These are phyloP conservation scores for Anolis apletophallus DNA, from an alignment of 2,797 vertebrate genomes.

Conservation along the genomic window DNA sequence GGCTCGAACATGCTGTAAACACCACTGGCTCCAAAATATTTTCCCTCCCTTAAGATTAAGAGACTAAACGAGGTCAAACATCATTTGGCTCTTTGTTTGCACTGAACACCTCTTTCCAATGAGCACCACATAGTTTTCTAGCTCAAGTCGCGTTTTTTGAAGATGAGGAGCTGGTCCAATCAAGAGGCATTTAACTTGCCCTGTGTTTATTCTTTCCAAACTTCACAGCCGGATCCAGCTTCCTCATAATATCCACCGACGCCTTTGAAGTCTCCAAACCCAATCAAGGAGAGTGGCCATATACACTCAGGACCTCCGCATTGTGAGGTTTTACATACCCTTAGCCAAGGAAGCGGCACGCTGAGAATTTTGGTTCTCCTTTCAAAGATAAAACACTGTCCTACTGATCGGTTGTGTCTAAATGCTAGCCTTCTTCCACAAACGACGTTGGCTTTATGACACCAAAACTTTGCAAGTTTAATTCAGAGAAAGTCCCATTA, in stretches of 20 bases:
- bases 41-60: not conserved
- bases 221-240: not conserved
- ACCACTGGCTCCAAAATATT: not conserved
- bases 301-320: not conserved
- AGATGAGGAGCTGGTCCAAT: not conserved
- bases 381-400: not conserved
- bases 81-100: not conserved
- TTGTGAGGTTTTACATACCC: not conserved
- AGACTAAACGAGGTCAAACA: not conserved
- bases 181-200: not conserved
- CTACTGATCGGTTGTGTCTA: too few species aligned
- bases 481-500: not conserved
- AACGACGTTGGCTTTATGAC: not conserved
- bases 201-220: not conserved
- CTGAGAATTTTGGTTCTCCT: not conserved
- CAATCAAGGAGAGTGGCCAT: not conserved
- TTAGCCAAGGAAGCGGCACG: not conserved
- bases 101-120: not conserved
- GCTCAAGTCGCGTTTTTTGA: too few species aligned
- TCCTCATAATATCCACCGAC: not conserved
- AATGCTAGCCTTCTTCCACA: not conserved
- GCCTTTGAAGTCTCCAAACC: not conserved
- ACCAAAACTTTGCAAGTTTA: not conserved
- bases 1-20: not conserved
- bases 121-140: not conserved